Base-by-base conservation (phyloP, 2,797 vertebrate species). In the Crenichthys baileyi region DNA sequence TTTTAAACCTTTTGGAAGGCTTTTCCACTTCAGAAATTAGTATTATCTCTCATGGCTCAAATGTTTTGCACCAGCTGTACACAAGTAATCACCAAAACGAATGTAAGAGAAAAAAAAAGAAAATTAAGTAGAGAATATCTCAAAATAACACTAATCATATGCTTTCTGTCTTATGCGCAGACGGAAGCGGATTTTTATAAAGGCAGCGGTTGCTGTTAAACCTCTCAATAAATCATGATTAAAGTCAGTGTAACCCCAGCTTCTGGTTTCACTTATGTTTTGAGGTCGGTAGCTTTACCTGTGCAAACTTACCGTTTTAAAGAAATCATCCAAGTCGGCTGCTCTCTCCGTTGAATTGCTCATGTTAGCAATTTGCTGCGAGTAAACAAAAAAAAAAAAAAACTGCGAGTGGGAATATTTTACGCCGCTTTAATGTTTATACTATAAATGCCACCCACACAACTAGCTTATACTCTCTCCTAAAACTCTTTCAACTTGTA, bases 311-410 rank as follows among this genome's bases (percentile, higher is more conserved):
- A 98, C 97, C 96, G 95, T 96, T 29, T 94, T 93, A 91, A 98
- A 97, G 20, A 97, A 96, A 0, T 96, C 95, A 76, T 97, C 96
- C 96, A 97, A 96, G 68, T 95, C 96, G 61, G 88, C 88, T 73
- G 95, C 93, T 79, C 87, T 95, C 68, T 95, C 94, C 22, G 94
- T 70, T 20, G 88, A 60, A 4, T 94, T 39, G 9, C 91, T 82
- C 24, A 93, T 90, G 44, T 93, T 94, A 87, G 70, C 75, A 60
- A 2, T 4, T n/a, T 44, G 85, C 80, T 77, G 73, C 24, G 24
- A 26, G 9, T 22, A 22, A 29, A 41, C 0, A 65, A 60, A 41
- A n/a, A 67, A 68, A 16, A 22, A 29, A 41, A 0, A 65, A 60
- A 41, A n/a, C 41, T n/a, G 31, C 16, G 11, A 29, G 1, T 24